Base-by-base conservation (phyloP, 2,888 invertebrate genomes). In the Eubasilissa splendida region DNA sequence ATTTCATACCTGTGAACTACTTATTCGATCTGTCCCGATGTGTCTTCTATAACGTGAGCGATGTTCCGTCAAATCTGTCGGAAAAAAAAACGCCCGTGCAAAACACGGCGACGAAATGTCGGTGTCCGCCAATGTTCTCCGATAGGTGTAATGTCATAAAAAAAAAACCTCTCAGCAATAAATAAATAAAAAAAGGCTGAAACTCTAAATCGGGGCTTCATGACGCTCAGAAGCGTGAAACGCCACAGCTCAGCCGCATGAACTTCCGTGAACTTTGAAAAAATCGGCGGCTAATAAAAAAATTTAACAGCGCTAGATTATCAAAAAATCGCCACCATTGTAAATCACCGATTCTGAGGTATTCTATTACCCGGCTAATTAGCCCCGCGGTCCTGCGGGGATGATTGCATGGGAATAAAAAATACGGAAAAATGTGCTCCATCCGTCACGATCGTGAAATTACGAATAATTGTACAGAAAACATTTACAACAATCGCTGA, bases 401-500 rank as follows among this genome's bases (percentile, higher is more conserved):
- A 75, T 42, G 58, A 63, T 60, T 33, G 58, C 9, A 3, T 31
- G 70, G 31, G 53, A 70, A 70, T 70, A 53, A 63, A 76, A 53
- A 76, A 31, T 11, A 22, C 50, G 70, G 70, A 70, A 77, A 76
- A 77, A 77, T 77, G 73, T 78, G 73, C 54, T 78, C 59, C 71
- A 59, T 73, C 31, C 74, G 66, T 73, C 76, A 76, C 76, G 79
- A 79, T 56, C 73, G 53, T 79, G 74, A 59, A 79, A 82, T 82
- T 79, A 79, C 60, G 50, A 60, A 79, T 82, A 82, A 82, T 82
- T 82, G 82, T 68, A 70, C 77, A 60, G 74, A 74, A 82, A 65
- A 65, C 63, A 79, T 80, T 82, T 74, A 77, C 82, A 82, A 80
- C 82, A 80, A 82, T 82, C 76, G 79, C 59, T 65, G 22, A 66